Base-by-base conservation (phyloP, 2,888 invertebrate species). In the Hoplodrina ambigua region DNA sequence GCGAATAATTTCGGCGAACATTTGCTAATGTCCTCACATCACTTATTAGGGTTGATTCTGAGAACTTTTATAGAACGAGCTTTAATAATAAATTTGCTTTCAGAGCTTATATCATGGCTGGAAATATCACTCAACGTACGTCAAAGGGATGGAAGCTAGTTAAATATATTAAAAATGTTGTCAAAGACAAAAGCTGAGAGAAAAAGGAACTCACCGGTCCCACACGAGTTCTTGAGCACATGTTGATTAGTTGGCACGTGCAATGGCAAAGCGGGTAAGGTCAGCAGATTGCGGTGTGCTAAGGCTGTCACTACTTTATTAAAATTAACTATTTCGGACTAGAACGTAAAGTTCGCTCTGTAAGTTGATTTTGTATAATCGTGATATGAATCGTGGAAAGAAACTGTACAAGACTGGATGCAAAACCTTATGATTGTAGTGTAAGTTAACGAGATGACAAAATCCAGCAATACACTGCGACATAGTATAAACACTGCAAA, bases 231-330 rank as follows among this genome's bases (percentile, higher is more conserved):
- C 78, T 83, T 81, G 75, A 84, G 78, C 85, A 81, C 84, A 84
- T 84, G 81, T 85, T 85, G 85, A 85, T 85, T 84, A 84, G 78
- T 80, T 86, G 84, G 85, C 86, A 82, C 83, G 85, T 85, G 85
- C 85, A 75, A 75, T 85, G 78, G 74, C 75, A 80, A 82, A 82
- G 82, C 82, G 71, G 69, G 82, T 85, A 87, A 80, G 85, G 87
- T 87, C 87, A 87, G 83, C 83, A 83, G 72, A 82, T 76, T 75
- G 70, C 54, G 65, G 60, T 50, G n/a, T 17, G 20, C 33, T 37
- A 80, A 71, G 72, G 80, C 15, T 72, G 63, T 17, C 63, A 7
- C 25, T 2, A n/a, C 25, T 59, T 62, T 30, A 50, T 53, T 52
- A 0, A 56, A 17, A 50, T 46, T 4, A 8, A 13, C 2, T 37